Base-by-base conservation (phyloP, 2,888 invertebrate species). In the Luffia ferchaultella region DNA sequence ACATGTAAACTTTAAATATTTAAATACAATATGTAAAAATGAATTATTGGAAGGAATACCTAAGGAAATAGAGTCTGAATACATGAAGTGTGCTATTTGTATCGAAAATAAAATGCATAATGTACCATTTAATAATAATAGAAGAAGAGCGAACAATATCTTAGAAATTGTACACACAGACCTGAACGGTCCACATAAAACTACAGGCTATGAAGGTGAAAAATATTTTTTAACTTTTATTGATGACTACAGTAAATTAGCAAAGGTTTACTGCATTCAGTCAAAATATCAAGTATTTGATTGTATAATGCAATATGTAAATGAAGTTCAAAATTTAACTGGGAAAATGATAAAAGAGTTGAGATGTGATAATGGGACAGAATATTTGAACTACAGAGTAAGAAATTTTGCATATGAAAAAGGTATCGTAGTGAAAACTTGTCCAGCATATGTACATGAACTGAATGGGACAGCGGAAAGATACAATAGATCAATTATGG, bases 61-160 rank as follows among this genome's bases (percentile, higher is more conserved):
- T 17, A 48, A 51, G 41, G 48, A 53, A 16, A 42, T 52, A 20
- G 53, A 50, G 48, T 16, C 16, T n/a, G 51, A 53, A 41, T 53
- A 52, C 51, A 20, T 54, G n/a, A 52, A 53, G 19, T 55, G 54
- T n/a, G n/a, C n/a, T n/a, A 56, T 46, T 20, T 55, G 54, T 48
- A 49, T 55, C n/a, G 49, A 54, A 52, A 58, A 56, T 46, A 58
- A 58, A 53, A 56, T 58, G 55, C 53, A 55, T 46, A n/a, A n/a
- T 54, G 53, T n/a, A n/a, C n/a, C 55, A n/a, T 58, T 58, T 50
- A 1, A 52, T 16, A 58, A 58, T 50, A 57, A 55, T 42, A 9
- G 56, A 50, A 20, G 18, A 46, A 50, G 49, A 46, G 49, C 57
- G 15, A 18, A 42, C 1, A 52, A 53, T 16, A 53, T 57, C 45